Conservation (phyloP, 2,888 invertebrate genomes). For the Elegia similella region DNA sequence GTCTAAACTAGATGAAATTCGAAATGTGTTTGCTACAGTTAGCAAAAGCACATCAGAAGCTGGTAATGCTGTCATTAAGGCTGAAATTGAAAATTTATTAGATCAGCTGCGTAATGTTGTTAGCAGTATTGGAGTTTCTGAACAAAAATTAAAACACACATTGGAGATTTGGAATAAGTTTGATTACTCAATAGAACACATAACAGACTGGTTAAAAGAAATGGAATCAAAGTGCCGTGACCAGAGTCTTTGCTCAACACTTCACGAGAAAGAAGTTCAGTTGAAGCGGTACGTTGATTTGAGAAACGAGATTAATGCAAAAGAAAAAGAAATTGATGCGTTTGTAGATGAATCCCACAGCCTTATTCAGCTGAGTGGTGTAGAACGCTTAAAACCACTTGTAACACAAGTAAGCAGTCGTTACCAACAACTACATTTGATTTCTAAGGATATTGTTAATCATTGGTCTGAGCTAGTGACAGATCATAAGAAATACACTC, state of each 20-base stretch:
- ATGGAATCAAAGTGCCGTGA: conserved; percentile 93
- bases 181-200: conserved; percentile 89
- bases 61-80: conserved; percentile 87
- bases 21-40: conserved; percentile 84
- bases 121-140: conserved; percentile 84
- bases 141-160: conserved; percentile 87
- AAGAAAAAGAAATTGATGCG: conserved; percentile 92
- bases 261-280: conserved; percentile 90
- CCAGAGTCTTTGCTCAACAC: conserved; percentile 89
- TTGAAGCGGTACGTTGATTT: conserved; percentile 87
- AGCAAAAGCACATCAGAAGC: conserved; percentile 90
- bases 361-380: conserved; percentile 90
- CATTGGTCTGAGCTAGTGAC: conserved; percentile 92
- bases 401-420: conserved; percentile 94
- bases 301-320: conserved; percentile 88
- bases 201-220: conserved; percentile 92
- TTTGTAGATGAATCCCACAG: conserved; percentile 95
- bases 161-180: conserved; percentile 93
- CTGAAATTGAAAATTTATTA: conserved; percentile 87
- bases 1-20: conserved; percentile 85
- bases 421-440: conserved; percentile 89
- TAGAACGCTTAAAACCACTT: conserved; percentile 91
- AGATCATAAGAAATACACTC: conserved; percentile 90
- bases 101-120: conserved; percentile 85
- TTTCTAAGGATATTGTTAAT: conserved; percentile 93